These are phyloP conservation scores for Caradrina clavipalpis DNA, from an alignment of 2,888 invertebrate genomes.

Conservation along the genomic window DNA sequence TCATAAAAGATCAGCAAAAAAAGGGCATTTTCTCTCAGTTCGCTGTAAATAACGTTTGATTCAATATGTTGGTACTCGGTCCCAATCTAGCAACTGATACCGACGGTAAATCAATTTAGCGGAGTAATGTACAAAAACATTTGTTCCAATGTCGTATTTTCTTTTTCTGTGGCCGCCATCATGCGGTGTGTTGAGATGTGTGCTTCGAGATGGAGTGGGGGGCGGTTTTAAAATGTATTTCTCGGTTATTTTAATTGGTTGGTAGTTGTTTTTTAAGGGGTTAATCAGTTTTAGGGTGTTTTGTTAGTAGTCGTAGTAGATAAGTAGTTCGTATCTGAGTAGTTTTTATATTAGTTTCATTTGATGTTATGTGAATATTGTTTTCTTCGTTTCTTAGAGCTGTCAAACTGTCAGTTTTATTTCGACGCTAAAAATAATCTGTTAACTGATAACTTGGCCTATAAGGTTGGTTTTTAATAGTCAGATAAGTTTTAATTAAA, in stretches of 20 bases:
- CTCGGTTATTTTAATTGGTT: neutral
- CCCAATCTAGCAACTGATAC: conserved; percentile 63
- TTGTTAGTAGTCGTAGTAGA: too few relatives aligned
- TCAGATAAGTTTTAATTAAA: too few relatives aligned
- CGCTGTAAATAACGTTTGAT: conserved; percentile 59
- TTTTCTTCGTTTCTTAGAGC: too few relatives aligned
- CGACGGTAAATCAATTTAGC: conserved; percentile 69
- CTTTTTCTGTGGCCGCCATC: conserved; percentile 64
- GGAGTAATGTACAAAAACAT: conserved; percentile 74
- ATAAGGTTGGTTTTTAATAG: too few relatives aligned
- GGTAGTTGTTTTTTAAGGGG: neutral
- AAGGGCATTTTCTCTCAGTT: conserved; percentile 41
- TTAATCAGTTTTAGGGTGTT: neutral
- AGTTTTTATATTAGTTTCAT: too few relatives aligned
- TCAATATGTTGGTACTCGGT: conserved; percentile 60
- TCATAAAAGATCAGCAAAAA: conserved; percentile 38
- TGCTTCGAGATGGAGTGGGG: conserved; percentile 17
- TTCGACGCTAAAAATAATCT: too few relatives aligned
- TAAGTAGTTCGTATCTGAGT: too few relatives aligned
- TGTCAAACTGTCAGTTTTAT: too few relatives aligned
- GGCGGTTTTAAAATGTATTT: neutral
- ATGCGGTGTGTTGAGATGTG: conserved; percentile 64
- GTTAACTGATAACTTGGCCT: too few relatives aligned
- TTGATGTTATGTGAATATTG: too few relatives aligned
- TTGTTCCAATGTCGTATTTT: conserved; percentile 74